Evolutionary conservation across 2,888 invertebrate genomes (phyloP), one percentile per base, ranked within the genome.

Genomic region (Ophioninae sp.): DNA sequence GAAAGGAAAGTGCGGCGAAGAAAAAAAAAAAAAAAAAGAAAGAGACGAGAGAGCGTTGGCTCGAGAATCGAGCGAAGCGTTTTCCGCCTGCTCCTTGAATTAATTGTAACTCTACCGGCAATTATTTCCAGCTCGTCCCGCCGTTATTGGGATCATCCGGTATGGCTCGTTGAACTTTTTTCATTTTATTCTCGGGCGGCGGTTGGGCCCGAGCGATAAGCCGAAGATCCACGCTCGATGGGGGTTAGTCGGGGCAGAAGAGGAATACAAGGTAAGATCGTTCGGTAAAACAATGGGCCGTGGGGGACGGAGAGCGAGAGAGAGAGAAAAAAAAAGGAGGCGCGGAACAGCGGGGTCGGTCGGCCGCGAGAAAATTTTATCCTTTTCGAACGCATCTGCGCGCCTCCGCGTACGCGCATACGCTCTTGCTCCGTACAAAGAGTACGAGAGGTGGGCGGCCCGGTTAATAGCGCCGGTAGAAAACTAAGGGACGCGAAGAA

Each of bases 381-480:
- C 37, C 56, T 75, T 65, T 70, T 57, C 57, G 70, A 70, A 70
- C 37, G 69, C 50, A 21, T 23, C 23, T 44, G 50, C 20, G 23
- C 50, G 61, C 62, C 64, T 59, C 37, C 57, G n/a, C 61, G 41
- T 69, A 23, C 69, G 39, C 57, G 17, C 69, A 69, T 37, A 73
- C 59, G 39, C 30, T 8, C 13, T 50, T 21, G 6, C 30, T 57
- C 5, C n/a, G 17, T 61, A 39, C 68, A 30, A 72, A 76, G 50
- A 23, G 67, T 37, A 70, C 41, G 69, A 39, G 72, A 76, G 72
- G 61, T 72, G 67, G 65, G n/a, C 13, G 67, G 73, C 61, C 67
- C 59, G 72, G 61, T 83, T 76, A 72, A 82, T 75, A 75, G 75
- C 76, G 61, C 59, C 70, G 44, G 62, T 44, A 23, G 76, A 76